Percentiles rank a stretch among this genome's conserved stretches.
These are phyloP conservation scores for Sigmodon hispidus DNA, from an alignment of 2,113 vertebrate genomes.

Conservation along the genomic window DNA sequence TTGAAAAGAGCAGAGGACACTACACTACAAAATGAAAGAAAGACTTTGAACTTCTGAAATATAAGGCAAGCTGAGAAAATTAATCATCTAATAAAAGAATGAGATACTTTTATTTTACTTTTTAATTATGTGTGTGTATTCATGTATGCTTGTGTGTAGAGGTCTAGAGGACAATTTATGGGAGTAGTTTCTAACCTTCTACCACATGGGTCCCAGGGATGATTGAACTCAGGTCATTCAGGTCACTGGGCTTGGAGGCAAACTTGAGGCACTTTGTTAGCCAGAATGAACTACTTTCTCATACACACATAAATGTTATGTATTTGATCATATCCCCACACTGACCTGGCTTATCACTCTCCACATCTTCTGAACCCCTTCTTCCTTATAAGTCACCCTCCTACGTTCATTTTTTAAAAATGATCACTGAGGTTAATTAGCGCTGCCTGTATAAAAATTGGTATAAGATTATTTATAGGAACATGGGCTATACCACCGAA, in stretches of 20 bases:
- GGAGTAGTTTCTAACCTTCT: not conserved
- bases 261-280: not conserved
- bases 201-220: not conserved
- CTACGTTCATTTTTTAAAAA: not conserved
- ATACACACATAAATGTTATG: not conserved
- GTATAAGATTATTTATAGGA: not conserved
- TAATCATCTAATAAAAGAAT: not conserved
- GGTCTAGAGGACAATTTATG: not conserved
- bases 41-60: not conserved
- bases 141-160: not conserved
- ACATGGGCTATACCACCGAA: not conserved
- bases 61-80: not conserved
- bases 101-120: not conserved
- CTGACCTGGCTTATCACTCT: not conserved
- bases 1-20: not conserved
- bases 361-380: not conserved
- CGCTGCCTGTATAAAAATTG: not conserved
- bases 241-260: not conserved
- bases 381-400: not conserved
- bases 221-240: not conserved
- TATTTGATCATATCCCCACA: not conserved
- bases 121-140: not conserved
- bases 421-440: not conserved
- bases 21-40: conserved; percentile 9
- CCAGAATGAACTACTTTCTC: not conserved